Evolutionary conservation across 2,888 invertebrate genomes (phyloP), one percentile per base, ranked within the genome.

Genomic region (Hypselothyrea guttata): DNA sequence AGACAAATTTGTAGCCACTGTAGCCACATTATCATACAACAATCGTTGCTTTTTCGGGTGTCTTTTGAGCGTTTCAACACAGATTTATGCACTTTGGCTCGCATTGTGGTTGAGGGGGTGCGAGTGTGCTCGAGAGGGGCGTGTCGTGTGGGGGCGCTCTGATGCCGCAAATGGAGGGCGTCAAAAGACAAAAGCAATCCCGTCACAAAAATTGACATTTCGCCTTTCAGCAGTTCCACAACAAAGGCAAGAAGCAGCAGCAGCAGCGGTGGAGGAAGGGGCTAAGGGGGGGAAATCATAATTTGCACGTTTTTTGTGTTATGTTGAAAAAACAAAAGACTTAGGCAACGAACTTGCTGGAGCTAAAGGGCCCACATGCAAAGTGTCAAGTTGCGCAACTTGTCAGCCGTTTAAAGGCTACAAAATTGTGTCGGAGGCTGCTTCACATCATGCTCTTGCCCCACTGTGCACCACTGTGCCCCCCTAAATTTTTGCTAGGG

Each of bases 331-430:
- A 22, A 22, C 86, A 84, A 79, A 85, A 79, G 78, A 79, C 78
- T 79, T 79, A 76, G 40, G 78, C 72, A 79, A 84, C 84, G 61
- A 79, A 84, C 84, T 81, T 66, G 83, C 75, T 57, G 67, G 46
- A 22, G 22, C 22, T 22, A 67, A 86, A 86, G 86, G 81, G 81
- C 85, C 57, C 40, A 71, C 57, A 75, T 75, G 76, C 83, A 74
- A 77, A 84, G 81, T 86, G 86, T 86, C 85, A 84, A 82, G 75
- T 82, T 82, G 86, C 86, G 86, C 85, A 82, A 82, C 68, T 74
- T 71, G 75, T 66, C 79, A 78, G 75, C 71, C 12, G 44, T 34
- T 73, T 46, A 63, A 63, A 47, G 48, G 71, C 65, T 27, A 35
- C n/a, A 56, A 13, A 31, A 22, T 22, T 22, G 22, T 22, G 22